These are phyloP conservation scores for Staurois parvus DNA, from an alignment of 2,797 vertebrate species.

Conservation along the genomic window DNA sequence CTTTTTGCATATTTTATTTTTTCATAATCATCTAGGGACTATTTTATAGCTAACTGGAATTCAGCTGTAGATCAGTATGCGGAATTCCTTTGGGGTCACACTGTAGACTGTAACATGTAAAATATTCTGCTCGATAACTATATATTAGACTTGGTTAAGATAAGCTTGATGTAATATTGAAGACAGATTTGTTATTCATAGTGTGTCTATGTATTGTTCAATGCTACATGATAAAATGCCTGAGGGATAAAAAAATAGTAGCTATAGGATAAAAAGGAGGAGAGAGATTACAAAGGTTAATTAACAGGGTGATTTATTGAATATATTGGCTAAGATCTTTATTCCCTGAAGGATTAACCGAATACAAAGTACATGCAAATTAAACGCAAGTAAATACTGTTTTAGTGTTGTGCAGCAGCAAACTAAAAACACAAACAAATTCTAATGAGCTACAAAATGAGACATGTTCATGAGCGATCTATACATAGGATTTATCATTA, in stretches of 20 bases:
- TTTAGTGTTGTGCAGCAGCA: too few relatives aligned
- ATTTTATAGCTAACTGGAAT: not conserved
- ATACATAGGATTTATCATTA: too few relatives aligned
- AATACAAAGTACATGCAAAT: not conserved
- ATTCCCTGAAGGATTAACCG: not conserved
- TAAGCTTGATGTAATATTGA: not conserved
- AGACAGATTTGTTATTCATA: not conserved
- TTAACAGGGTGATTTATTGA: not conserved
- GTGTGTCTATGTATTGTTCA: not conserved
- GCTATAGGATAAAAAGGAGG: not conserved
- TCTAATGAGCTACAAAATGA: too few relatives aligned
- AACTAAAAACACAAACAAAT: too few relatives aligned
- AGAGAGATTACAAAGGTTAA: not conserved
- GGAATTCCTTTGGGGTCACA: not conserved
- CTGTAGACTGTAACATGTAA: not conserved
- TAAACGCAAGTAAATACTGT: not conserved
- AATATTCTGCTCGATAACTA: not conserved
- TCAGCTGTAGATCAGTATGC: not conserved
- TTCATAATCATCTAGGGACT: not conserved
- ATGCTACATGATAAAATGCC: not conserved
- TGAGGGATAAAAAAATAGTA: not conserved
- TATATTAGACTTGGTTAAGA: not conserved
- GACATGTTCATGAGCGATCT: too few relatives aligned
- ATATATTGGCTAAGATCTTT: slow-evolving; percentile 1
- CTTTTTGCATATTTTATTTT: not conserved